Evolutionary conservation across 2,113 vertebrate species (phyloP).

Genomic region (Syrrhaptes paradoxus): DNA sequence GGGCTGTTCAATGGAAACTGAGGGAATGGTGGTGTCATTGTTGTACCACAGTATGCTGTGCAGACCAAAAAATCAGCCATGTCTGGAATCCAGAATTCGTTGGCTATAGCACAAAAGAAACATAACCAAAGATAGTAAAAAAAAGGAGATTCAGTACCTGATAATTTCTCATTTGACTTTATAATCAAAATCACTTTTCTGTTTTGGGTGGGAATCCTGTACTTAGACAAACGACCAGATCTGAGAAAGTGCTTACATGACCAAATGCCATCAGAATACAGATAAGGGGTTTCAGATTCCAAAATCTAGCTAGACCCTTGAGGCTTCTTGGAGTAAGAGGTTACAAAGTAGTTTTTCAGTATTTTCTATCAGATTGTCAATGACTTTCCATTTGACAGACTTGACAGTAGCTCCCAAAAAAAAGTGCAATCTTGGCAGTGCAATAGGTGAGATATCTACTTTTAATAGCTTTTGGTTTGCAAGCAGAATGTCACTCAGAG

Average conservation of each 20-base stretch:
- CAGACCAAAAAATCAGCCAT: background rate
- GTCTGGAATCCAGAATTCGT: background rate
- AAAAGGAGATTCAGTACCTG: background rate
- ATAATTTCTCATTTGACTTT: background rate
- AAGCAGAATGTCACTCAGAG: conserved; percentile 14
- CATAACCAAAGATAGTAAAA: background rate
- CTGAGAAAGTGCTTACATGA: background rate
- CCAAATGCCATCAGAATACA: background rate
- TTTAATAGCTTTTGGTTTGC: conserved; percentile 29
- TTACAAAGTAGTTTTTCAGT: background rate
- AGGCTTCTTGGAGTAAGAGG: background rate
- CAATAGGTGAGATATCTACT: conserved; percentile 12
- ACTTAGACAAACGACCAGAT: background rate
- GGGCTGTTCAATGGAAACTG: background rate
- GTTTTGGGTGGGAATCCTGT: background rate
- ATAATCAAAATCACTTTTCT: background rate
- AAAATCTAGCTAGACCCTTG: background rate
- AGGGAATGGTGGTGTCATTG: background rate
- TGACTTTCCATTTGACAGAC: background rate
- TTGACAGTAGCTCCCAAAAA: conserved; percentile 31
- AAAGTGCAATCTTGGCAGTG: background rate
- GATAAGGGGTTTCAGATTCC: background rate
- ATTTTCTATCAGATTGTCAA: background rate
- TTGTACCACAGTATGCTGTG: background rate
- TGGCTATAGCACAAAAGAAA: background rate